These are phyloP conservation scores for Diplodus sargus DNA, from an alignment of 2,797 vertebrate species.

Conservation along the genomic window DNA sequence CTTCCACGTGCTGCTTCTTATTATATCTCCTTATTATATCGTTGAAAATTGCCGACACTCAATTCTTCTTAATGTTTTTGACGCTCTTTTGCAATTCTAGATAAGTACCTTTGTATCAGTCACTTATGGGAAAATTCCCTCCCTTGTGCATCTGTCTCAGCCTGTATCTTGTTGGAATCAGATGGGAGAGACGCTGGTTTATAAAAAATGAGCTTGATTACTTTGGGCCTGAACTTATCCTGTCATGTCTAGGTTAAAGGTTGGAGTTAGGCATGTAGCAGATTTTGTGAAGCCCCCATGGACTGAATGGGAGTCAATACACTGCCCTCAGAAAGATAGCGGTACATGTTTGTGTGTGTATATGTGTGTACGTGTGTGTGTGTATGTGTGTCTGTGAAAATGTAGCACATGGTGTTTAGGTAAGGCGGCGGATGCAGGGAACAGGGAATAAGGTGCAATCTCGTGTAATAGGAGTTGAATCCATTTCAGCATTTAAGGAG, in stretches of 20 bases:
- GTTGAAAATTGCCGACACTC: neutral
- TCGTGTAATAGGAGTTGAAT: slow-evolving; percentile 25
- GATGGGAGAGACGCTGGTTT: neutral
- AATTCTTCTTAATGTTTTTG: neutral
- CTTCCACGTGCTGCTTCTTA: neutral
- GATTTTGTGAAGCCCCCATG: neutral
- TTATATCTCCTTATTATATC: neutral
- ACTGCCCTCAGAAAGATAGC: neutral
- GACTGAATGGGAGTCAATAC: neutral
- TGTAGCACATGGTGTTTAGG: slow-evolving; percentile 3
- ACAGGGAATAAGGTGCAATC: slow-evolving; percentile 17
- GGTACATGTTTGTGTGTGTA: too few relatives aligned
- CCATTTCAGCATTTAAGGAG: neutral
- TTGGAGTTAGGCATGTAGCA: neutral
- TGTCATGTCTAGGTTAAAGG: neutral
- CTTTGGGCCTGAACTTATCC: neutral
- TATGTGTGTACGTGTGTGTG: too few relatives aligned
- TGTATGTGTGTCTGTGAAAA: neutral
- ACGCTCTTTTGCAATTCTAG: neutral
- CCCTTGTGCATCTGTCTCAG: neutral
- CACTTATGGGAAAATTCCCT: neutral
- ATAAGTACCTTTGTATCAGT: neutral
- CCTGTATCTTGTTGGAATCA: neutral
- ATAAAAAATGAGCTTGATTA: neutral
- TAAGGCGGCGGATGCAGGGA: slow-evolving; percentile 10